phyloP scores from a whole-genome alignment of 2,797 vertebrate species.

The Cynodonichthys magdalenae region DNA sequence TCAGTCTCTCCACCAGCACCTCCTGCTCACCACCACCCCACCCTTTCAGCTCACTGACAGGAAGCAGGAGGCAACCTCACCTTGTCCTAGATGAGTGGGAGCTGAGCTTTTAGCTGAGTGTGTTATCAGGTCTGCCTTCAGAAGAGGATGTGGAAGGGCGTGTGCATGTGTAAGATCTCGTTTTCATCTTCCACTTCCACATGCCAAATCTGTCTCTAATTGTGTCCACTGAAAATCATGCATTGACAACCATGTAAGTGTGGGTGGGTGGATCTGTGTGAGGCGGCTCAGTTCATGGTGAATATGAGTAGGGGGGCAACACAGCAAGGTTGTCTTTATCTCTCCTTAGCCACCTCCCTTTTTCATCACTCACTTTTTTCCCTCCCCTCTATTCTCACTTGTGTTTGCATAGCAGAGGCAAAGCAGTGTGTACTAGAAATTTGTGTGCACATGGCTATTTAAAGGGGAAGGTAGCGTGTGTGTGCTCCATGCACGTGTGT shows the following conservation, averaged over 20 bases:
- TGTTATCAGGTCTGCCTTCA: slow-evolving; percentile 24
- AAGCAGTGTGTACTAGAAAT: slow-evolving; percentile 49
- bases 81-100: slow-evolving; percentile 81
- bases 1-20: slow-evolving; percentile 28
- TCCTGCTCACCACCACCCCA: slow-evolving; percentile 46
- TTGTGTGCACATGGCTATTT: slow-evolving; percentile 66
- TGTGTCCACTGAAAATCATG: slow-evolving; percentile 23
- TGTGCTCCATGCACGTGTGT: slow-evolving; percentile 32
- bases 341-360: slow-evolving; percentile 36
- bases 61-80: slow-evolving; percentile 79
- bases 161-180: slow-evolving; percentile 36
- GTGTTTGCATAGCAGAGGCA: slow-evolving; percentile 63
- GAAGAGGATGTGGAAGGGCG: slow-evolving; percentile 47
- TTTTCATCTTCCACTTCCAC: slow-evolving; percentile 16
- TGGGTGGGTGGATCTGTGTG: slow-evolving; percentile 33
- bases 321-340: slow-evolving; percentile 65
- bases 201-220: slow-evolving; percentile 1
- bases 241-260: slow-evolving; percentile 47
- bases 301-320: slow-evolving; percentile 60
- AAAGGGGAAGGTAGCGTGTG: slow-evolving; percentile 51
- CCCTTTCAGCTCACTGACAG: slow-evolving; percentile 68
- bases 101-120: slow-evolving; percentile 38
- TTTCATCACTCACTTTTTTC: slow-evolving; percentile 15
- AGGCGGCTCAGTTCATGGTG: slow-evolving; percentile 53
- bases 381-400: slow-evolving; percentile 33